These are phyloP conservation scores for Muscicapa striata DNA, from an alignment of 2,797 vertebrate species.

Conservation along the genomic window DNA sequence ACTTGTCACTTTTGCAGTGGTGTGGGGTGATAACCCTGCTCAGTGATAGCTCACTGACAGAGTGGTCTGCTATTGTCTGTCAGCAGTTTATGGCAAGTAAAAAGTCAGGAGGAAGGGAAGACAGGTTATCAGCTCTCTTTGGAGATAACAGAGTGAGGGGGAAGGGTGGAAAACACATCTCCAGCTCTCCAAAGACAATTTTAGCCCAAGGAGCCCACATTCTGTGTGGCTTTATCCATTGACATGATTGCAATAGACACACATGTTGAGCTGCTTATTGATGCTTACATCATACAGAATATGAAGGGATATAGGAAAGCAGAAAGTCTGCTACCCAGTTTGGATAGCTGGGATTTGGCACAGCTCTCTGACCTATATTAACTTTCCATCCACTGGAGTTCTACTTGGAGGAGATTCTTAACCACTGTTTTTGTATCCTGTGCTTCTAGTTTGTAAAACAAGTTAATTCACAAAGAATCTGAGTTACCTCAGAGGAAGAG, in stretches of 20 bases:
- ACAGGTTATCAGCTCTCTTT: not conserved
- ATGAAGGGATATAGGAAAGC: not conserved
- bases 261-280: not conserved
- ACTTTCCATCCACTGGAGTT: conserved; percentile 12
- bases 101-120: not conserved
- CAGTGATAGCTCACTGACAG: not conserved
- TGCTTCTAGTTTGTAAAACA: conserved; percentile 7
- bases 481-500: conserved; percentile 39
- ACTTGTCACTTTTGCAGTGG: not conserved
- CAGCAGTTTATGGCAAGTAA: not conserved
- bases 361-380: not conserved
- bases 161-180: not conserved
- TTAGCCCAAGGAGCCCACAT: not conserved
- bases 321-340: not conserved
- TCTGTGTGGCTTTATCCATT: not conserved
- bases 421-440: not conserved
- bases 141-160: not conserved
- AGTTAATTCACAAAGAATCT: conserved; percentile 10
- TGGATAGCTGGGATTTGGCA: conserved; percentile 3
- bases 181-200: not conserved
- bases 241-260: not conserved
- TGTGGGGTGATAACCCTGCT: not conserved
- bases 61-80: not conserved
- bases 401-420: conserved; percentile 31
- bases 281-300: not conserved